A percentile compares a stretch with the other conserved stretches of the same genome.
These are phyloP conservation scores for Micromesistius poutassou DNA, from an alignment of 2,797 vertebrate species.

Conservation along the genomic window DNA sequence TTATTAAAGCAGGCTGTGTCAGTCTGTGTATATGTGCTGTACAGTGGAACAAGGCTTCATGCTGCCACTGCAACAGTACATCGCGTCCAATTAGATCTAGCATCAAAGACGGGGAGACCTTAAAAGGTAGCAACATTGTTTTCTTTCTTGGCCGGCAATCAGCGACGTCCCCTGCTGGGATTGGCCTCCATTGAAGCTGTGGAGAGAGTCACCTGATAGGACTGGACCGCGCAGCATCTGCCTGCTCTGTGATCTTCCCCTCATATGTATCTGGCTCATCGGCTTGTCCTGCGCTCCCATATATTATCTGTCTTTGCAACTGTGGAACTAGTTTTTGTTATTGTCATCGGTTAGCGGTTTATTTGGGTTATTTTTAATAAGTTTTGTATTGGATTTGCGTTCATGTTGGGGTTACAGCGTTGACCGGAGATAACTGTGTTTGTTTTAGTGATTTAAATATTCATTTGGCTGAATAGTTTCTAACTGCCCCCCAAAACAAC, in stretches of 20 bases:
- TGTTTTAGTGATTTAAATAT: too few species aligned
- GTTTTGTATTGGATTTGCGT: too few species aligned
- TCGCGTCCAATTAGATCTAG: conserved; percentile 72
- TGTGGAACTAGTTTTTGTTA: conserved; percentile 28
- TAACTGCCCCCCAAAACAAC: too few species aligned
- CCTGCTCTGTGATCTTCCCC: conserved; percentile 65
- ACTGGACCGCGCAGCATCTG: conserved; percentile 49
- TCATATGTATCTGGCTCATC: conserved; percentile 52
- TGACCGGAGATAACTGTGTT: too few species aligned
- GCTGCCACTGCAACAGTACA: conserved; percentile 70
- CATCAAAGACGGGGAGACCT: conserved; percentile 68
- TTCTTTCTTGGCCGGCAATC: conserved; percentile 74
- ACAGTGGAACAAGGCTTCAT: conserved; percentile 61
- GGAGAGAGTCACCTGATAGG: conserved; percentile 70
- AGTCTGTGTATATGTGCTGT: conserved; percentile 53
- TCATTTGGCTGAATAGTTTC: too few species aligned
- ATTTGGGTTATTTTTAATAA: conserved; percentile 22
- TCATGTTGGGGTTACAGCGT: too few species aligned
- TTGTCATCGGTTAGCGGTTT: conserved; percentile 39
- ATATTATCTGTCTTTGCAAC: conserved; percentile 31
- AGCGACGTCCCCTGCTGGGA: conserved; percentile 69
- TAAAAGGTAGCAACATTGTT: conserved; percentile 70
- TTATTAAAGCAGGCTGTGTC: conserved; percentile 68
- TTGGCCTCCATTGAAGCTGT: conserved; percentile 53
- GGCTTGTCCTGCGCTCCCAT: conserved; percentile 47